Evolutionary conservation across 2,797 vertebrate genomes (phyloP).

Genomic region (Rhynchonycteris naso): DNA sequence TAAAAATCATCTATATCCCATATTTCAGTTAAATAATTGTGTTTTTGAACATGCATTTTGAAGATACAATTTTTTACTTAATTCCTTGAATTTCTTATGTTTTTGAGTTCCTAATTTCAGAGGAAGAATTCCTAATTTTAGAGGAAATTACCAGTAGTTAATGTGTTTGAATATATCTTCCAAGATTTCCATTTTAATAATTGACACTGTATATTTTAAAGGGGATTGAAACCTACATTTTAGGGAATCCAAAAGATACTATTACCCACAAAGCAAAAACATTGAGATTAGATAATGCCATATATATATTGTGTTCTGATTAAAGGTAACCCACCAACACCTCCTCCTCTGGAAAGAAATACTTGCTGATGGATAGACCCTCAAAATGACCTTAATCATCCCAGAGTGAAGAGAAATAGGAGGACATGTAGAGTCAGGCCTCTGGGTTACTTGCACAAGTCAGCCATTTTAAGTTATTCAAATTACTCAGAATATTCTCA

Average conservation of each 20-base stretch:
- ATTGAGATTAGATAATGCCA: not conserved
- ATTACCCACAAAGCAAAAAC: not conserved
- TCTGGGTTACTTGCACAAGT: not conserved
- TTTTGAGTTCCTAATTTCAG: not conserved
- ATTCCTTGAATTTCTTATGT: not conserved
- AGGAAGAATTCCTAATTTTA: not conserved
- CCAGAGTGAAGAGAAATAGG: not conserved
- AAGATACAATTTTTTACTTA: not conserved
- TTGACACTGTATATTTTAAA: not conserved
- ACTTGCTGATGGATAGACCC: not conserved
- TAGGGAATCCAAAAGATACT: not conserved
- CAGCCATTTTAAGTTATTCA: not conserved
- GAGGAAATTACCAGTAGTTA: not conserved
- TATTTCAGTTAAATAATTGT: not conserved
- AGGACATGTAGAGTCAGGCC: rapidly evolving
- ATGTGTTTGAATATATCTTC: not conserved
- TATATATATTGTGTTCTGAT: not conserved
- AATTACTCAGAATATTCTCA: not conserved
- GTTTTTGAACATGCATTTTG: not conserved
- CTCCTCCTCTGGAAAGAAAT: not conserved
- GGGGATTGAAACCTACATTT: not conserved
- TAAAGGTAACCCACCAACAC: not conserved
- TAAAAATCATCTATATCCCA: not conserved
- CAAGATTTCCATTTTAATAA: not conserved
- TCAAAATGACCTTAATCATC: not conserved